Evolutionary conservation across 1,140 invertebrate genomes (phyloP).

Genomic region (Meloidogyne floridensis): DNA sequence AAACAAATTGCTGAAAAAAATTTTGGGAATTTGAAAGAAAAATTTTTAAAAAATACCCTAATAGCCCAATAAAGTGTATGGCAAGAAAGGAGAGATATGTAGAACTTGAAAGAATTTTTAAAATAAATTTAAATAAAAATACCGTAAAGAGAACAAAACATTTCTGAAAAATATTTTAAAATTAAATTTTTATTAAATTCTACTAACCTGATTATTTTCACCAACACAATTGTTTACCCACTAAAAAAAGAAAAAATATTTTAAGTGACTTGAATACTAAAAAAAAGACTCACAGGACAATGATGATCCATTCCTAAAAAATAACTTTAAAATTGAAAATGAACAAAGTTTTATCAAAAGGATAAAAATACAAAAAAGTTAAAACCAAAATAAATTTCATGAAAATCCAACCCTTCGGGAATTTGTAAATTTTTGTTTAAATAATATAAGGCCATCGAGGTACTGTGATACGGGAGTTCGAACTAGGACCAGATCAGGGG

Average conservation of each 20-base stretch:
- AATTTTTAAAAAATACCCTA: neutral
- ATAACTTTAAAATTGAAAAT: slow-evolving; percentile 68
- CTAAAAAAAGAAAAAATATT: slow-evolving; percentile 26
- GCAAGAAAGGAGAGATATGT: slow-evolving; percentile 91
- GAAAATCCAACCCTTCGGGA: too few species aligned
- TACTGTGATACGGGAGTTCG: too few species aligned
- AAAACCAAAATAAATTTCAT: too few species aligned
- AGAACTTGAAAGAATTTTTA: slow-evolving; percentile 77
- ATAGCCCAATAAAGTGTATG: slow-evolving; percentile 88
- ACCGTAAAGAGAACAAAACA: slow-evolving; percentile 98
- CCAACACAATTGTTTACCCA: slow-evolving; percentile 96
- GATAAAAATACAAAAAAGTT: too few species aligned
- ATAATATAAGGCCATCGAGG: too few species aligned
- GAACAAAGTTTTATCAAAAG: too few species aligned
- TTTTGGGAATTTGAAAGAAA: too few species aligned
- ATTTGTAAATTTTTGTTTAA: too few species aligned
- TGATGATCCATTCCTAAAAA: slow-evolving; percentile 98
- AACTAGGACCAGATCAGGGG: too few species aligned
- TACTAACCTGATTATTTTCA: slow-evolving; percentile 81
- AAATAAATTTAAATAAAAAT: slow-evolving; percentile 61
- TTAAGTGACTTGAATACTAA: too few species aligned
- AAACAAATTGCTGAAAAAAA: slow-evolving; percentile 81
- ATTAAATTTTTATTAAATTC: neutral
- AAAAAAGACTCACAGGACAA: slow-evolving; percentile 79
- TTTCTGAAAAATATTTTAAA: slow-evolving; percentile 73